phyloP scores from a whole-genome alignment of 2,113 vertebrate genomes.

The Paracanthobrama guichenoti region DNA sequence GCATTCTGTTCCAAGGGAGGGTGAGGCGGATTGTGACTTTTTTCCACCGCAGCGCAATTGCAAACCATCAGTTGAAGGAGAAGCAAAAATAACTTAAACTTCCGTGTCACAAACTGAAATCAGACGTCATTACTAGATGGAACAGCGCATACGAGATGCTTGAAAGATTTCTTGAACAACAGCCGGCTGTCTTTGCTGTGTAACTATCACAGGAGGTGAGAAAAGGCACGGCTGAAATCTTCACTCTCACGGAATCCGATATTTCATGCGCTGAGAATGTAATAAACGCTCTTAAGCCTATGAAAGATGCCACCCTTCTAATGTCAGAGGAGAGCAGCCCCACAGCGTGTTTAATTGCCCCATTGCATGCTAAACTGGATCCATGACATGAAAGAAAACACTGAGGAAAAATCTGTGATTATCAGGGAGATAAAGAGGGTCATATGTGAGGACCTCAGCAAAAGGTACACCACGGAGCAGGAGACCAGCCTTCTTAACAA shows the following conservation, averaged over 20 bases:
- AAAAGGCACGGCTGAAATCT: constrained; percentile 40
- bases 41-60: constrained; percentile 38
- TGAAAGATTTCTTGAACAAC: constrained; percentile 37
- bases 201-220: background rate
- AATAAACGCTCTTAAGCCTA: no score
- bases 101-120: constrained; percentile 35
- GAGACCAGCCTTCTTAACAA: constrained; percentile 12
- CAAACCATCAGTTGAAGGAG: constrained; percentile 41
- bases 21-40: constrained; percentile 33
- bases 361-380: no score
- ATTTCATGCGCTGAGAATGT: background rate
- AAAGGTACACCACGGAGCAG: constrained; percentile 11
- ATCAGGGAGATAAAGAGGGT: no score
- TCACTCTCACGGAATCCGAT: constrained; percentile 42
- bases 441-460: constrained; percentile 16
- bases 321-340: no score
- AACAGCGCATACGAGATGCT: constrained; percentile 37
- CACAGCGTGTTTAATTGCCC: no score
- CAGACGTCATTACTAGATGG: constrained; percentile 24
- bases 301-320: no score
- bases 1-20: constrained; percentile 8
- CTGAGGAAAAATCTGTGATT: no score
- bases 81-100: constrained; percentile 11
- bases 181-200: constrained; percentile 30
- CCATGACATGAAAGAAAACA: no score